phyloP scores from a whole-genome alignment of 2,888 invertebrate species.

The Mythimna albipuncta region DNA sequence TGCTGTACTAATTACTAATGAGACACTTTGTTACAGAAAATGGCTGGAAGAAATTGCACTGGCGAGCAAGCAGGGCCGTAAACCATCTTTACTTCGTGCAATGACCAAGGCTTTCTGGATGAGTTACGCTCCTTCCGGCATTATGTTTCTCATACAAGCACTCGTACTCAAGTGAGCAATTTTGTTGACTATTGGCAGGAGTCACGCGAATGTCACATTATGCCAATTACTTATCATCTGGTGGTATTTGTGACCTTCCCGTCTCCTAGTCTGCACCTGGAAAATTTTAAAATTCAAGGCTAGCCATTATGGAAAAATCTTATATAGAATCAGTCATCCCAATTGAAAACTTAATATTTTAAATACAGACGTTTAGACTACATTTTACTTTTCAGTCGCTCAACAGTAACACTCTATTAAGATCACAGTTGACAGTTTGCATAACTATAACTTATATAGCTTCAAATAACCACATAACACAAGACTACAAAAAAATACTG shows the following conservation, averaged over 20 bases:
- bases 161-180: constrained; percentile 87
- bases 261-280: constrained; percentile 21
- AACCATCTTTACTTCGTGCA: constrained; percentile 92
- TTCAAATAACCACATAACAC: not conserved
- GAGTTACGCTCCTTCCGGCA: constrained; percentile 92
- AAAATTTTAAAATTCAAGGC: constrained; percentile 20
- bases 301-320: not conserved
- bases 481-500: not conserved
- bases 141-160: constrained; percentile 91
- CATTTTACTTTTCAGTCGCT: not conserved
- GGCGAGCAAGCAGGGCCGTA: constrained; percentile 89
- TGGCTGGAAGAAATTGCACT: constrained; percentile 92
- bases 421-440: not conserved
- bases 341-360: not conserved
- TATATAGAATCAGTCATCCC: not conserved
- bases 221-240: constrained; percentile 42
- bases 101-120: constrained; percentile 93
- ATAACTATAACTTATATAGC: not conserved
- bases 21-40: constrained; percentile 88
- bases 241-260: constrained; percentile 22
- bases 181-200: constrained; percentile 55
- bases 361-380: not conserved
- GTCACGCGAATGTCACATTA: constrained; percentile 68
- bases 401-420: not conserved
- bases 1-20: constrained; percentile 59